Evolutionary conservation across 2,113 vertebrate genomes (phyloP).

Genomic region (Bucco capensis): DNA sequence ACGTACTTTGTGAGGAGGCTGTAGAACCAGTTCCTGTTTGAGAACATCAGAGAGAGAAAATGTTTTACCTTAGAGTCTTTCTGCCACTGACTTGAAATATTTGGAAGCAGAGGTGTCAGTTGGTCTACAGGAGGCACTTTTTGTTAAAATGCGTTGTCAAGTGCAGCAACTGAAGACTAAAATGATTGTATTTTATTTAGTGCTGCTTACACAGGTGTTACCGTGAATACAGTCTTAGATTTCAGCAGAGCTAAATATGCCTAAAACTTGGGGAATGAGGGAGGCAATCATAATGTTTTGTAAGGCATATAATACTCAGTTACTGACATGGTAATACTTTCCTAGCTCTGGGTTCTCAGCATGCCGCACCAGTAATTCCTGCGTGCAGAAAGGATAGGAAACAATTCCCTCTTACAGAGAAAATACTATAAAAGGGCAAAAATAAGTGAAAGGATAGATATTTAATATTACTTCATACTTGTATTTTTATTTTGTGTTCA

Average conservation of each 20-base stretch:
- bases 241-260: not conserved
- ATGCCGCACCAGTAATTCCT: not conserved
- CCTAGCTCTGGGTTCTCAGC: not conserved
- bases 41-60: not conserved
- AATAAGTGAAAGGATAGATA: not conserved
- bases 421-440: not conserved
- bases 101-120: not conserved
- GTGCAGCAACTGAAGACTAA: not conserved
- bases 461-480: not conserved
- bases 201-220: not conserved
- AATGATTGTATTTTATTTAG: not conserved
- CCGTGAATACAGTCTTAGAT: not conserved
- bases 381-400: not conserved
- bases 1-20: not conserved
- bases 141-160: not conserved
- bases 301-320: not conserved
- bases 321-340: not conserved
- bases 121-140: not conserved
- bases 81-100: not conserved
- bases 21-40: not conserved
- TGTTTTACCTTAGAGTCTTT: not conserved
- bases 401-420: not conserved
- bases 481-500: not conserved
- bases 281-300: not conserved
- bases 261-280: not conserved